These are phyloP conservation scores for Drepana falcataria DNA, from an alignment of 2,888 invertebrate species.

Conservation along the genomic window DNA sequence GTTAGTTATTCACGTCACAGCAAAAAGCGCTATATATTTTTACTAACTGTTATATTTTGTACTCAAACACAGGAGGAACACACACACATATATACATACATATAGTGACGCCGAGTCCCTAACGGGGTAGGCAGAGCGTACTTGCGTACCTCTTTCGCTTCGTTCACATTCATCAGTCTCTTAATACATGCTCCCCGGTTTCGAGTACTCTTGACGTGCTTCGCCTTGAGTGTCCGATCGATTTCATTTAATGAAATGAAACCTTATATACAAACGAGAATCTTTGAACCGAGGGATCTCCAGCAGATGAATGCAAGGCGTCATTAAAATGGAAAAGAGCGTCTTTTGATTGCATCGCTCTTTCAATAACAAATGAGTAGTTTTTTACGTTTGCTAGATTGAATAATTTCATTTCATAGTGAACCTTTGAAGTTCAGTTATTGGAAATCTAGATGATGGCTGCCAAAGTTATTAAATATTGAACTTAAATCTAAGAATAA, in stretches of 20 bases:
- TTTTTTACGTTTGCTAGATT: slow-evolving; percentile 24
- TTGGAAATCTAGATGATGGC: slow-evolving; percentile 23
- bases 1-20: not conserved
- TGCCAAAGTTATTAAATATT: slow-evolving; percentile 23
- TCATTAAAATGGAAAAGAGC: slow-evolving; percentile 19
- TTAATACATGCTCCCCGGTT: no score
- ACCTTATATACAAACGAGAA: no score
- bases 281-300: not conserved
- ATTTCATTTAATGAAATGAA: no score
- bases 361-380: slow-evolving; percentile 18
- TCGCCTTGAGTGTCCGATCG: no score
- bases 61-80: no score
- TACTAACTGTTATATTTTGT: not conserved
- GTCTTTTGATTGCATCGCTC: slow-evolving; percentile 12
- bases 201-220: no score
- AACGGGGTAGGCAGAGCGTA: no score
- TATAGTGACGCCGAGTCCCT: no score
- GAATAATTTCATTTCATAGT: slow-evolving; percentile 29
- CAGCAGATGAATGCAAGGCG: slow-evolving; percentile 3
- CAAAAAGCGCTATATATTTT: not conserved
- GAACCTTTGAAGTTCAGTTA: slow-evolving; percentile 23
- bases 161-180: no score
- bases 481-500: slow-evolving; percentile 21
- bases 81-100: no score
- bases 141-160: no score